A percentile compares a stretch with the other conserved stretches of the same genome.
Evolutionary conservation across 2,888 invertebrate genomes (phyloP).

Genomic region (Euclidia mi): DNA sequence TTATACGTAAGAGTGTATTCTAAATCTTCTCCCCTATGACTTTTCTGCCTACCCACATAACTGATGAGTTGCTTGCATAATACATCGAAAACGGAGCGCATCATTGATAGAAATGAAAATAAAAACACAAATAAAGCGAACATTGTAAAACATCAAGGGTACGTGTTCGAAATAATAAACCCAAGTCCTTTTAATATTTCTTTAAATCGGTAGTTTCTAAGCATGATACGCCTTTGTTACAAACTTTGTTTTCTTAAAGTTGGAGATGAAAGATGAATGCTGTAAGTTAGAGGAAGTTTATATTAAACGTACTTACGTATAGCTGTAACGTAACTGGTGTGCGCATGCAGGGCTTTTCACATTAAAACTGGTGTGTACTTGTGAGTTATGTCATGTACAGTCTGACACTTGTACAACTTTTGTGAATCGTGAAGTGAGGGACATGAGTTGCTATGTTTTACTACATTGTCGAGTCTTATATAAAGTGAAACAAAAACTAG

Average conservation of each 20-base stretch:
- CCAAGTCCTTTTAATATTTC: constrained; percentile 40
- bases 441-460: not conserved
- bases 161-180: constrained; percentile 11
- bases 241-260: constrained; percentile 56
- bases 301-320: constrained; percentile 34
- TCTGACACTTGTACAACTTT: constrained; percentile 6
- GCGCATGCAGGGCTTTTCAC: constrained; percentile 7
- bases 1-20: no score
- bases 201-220: constrained; percentile 51
- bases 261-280: constrained; percentile 49
- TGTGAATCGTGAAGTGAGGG: not conserved
- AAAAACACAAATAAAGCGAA: not conserved
- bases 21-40: no score
- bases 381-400: constrained; percentile 3
- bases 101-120: not conserved
- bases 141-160: not conserved
- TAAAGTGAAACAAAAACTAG: no score
- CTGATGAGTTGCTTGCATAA: not conserved
- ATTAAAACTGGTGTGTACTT: constrained; percentile 3
- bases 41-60: no score
- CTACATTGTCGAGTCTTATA: not conserved
- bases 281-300: constrained; percentile 52
- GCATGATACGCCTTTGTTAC: constrained; percentile 54
- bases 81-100: not conserved
- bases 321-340: constrained; percentile 15